Percentiles rank a stretch among this genome's conserved stretches.
phyloP scores from a whole-genome alignment of 2,113 vertebrate genomes.

The Oxygymnocypris stewartii region DNA sequence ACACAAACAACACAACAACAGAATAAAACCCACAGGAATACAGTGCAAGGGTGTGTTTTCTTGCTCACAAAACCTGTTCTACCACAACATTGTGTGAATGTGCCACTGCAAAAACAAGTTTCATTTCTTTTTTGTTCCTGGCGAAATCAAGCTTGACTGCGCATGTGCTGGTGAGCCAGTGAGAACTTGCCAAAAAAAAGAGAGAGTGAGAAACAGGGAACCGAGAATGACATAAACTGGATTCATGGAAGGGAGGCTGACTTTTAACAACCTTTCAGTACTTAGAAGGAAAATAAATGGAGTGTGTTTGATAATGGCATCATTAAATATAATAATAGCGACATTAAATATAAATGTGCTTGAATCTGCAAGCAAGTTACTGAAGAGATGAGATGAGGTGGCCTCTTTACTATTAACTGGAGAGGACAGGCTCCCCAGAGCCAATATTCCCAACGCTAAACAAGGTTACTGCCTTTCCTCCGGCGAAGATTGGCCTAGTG shows the following conservation, averaged over 20 bases:
- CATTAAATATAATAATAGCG: constrained; percentile 62
- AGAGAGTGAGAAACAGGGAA: neutral
- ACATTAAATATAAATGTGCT: constrained; percentile 55
- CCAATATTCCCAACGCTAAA: constrained; percentile 63
- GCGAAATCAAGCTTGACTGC: neutral
- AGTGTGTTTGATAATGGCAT: constrained; percentile 51
- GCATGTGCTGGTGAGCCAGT: neutral
- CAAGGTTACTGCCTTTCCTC: constrained; percentile 73
- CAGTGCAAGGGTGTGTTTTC: constrained; percentile 40
- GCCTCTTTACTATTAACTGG: constrained; percentile 62
- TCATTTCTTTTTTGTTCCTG: neutral
- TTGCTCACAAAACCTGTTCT: constrained; percentile 30
- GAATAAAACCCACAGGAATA: neutral
- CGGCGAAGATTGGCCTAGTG: constrained; percentile 74
- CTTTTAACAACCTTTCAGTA: constrained; percentile 62
- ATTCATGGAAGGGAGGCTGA: constrained; percentile 53
- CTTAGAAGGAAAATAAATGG: constrained; percentile 56
- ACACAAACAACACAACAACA: neutral
- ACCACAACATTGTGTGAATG: neutral
- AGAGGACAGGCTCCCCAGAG: constrained; percentile 51
- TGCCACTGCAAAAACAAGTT: constrained; percentile 8
- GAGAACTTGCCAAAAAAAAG: neutral
- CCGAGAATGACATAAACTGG: constrained; percentile 32
- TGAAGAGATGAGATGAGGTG: constrained; percentile 60
- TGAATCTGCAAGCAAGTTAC: constrained; percentile 55